Evolutionary conservation across 2,113 vertebrate species (phyloP).

Genomic region (Sander vitreus): DNA sequence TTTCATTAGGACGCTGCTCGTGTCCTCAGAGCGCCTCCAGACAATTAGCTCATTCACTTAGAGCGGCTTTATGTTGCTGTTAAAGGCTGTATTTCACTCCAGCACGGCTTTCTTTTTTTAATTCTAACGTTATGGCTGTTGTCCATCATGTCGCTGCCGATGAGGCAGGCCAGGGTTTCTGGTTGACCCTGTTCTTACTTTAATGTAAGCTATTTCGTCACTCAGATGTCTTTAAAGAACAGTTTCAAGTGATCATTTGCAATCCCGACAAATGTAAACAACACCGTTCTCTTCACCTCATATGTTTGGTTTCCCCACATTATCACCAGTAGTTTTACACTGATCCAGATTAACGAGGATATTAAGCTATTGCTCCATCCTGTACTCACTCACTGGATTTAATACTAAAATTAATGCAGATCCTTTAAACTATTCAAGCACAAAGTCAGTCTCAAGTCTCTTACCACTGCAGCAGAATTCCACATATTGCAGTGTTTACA

Average conservation of each 20-base stretch:
- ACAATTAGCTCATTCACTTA: conserved; percentile 51
- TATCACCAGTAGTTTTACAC: neutral
- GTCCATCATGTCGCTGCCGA: neutral
- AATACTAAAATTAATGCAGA: neutral
- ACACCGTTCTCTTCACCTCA: neutral
- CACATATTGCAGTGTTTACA: neutral
- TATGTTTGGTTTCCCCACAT: neutral
- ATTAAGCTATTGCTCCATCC: neutral
- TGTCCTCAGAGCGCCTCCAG: conserved; percentile 17
- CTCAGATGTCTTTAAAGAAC: no score
- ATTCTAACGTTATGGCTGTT: neutral
- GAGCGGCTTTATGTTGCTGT: conserved; percentile 23
- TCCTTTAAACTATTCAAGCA: neutral
- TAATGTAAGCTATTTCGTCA: no score
- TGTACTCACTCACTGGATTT: neutral
- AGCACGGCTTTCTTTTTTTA: neutral
- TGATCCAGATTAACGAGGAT: neutral
- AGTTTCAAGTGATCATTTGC: neutral
- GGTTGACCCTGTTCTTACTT: neutral
- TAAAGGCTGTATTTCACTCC: conserved; percentile 12
- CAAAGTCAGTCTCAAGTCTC: neutral
- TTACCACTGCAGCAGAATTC: neutral
- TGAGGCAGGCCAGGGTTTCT: neutral
- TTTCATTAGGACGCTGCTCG: conserved; percentile 47
- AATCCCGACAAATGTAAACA: neutral